Percentiles rank a stretch among this genome's conserved stretches.
phyloP scores from a whole-genome alignment of 2,113 vertebrate genomes.

The Chloropsis cyanopogon region DNA sequence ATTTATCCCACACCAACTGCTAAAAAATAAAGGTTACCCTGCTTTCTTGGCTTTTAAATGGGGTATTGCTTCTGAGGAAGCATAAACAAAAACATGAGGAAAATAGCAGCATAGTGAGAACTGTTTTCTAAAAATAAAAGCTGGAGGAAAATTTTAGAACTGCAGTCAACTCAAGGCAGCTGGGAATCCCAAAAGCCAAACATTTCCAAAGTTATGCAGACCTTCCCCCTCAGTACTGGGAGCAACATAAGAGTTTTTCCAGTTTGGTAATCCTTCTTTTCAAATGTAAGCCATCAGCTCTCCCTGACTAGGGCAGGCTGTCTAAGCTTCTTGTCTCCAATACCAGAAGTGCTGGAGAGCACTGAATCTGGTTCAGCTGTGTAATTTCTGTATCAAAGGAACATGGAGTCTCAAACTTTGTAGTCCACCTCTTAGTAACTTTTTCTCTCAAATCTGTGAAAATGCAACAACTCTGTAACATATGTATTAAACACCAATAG shows the following conservation, averaged over 20 bases:
- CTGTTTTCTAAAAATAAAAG: constrained; percentile 40
- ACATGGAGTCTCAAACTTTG: background rate
- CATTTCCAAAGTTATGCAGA: background rate
- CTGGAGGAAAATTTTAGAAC: background rate
- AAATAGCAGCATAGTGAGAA: background rate
- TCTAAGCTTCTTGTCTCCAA: background rate
- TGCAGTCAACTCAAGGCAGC: background rate
- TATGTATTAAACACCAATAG: background rate
- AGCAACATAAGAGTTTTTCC: background rate
- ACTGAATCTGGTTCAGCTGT: background rate
- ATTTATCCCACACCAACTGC: background rate
- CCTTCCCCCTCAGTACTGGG: background rate
- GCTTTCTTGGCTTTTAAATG: background rate
- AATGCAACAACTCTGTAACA: background rate
- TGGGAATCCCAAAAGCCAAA: background rate
- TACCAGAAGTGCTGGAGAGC: background rate
- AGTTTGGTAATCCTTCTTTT: constrained; percentile 15
- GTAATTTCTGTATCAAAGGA: background rate
- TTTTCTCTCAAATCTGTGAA: background rate
- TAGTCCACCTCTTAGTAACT: background rate
- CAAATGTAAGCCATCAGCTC: constrained; percentile 2
- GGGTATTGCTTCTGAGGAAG: constrained; percentile 4
- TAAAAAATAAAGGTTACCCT: background rate
- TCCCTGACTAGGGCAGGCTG: constrained; percentile 1
- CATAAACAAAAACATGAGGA: constrained; percentile 38